These are phyloP conservation scores for Ovis canadensis DNA, from an alignment of 2,113 vertebrate species.

Conservation along the genomic window DNA sequence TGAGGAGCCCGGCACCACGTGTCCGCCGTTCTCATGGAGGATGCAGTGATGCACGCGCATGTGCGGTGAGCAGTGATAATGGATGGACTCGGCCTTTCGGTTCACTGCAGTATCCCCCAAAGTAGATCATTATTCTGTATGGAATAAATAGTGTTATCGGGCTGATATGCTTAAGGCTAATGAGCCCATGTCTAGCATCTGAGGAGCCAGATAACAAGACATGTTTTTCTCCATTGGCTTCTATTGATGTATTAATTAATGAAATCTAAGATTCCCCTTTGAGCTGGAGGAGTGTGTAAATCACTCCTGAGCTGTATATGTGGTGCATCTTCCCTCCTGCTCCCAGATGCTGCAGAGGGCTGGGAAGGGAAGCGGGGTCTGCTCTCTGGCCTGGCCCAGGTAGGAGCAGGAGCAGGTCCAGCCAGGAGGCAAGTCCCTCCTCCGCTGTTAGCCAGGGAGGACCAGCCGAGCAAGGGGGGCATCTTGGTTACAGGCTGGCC, in stretches of 20 bases:
- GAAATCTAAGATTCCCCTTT: constrained; percentile 70
- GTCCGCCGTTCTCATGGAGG: fast-evolving
- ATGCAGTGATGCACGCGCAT: fast-evolving
- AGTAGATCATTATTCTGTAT: constrained; percentile 78
- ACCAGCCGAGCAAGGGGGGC: fast-evolving
- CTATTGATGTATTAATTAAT: constrained; percentile 82
- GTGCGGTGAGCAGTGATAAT: constrained; percentile 53
- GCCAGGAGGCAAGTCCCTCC: not conserved
- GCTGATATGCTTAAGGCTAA: constrained; percentile 80
- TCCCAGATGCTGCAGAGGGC: not conserved
- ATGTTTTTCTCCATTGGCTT: constrained; percentile 76
- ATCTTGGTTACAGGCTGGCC: fast-evolving
- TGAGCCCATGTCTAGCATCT: constrained; percentile 78
- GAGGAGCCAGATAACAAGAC: constrained; percentile 80
- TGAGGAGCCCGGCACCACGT: fast-evolving
- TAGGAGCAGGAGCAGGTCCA: too few species aligned
- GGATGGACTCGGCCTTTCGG: constrained; percentile 55
- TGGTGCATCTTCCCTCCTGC: not conserved
- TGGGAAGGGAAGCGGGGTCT: not conserved
- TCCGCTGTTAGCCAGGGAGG: fast-evolving
- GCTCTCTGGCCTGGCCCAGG: not conserved
- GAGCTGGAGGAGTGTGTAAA: constrained; percentile 63
- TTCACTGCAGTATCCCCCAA: constrained; percentile 63
- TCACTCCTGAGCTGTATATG: not conserved
- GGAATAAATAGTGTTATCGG: constrained; percentile 80